Base-by-base conservation (phyloP, 2,888 invertebrate species). In the Phortica okadai region DNA sequence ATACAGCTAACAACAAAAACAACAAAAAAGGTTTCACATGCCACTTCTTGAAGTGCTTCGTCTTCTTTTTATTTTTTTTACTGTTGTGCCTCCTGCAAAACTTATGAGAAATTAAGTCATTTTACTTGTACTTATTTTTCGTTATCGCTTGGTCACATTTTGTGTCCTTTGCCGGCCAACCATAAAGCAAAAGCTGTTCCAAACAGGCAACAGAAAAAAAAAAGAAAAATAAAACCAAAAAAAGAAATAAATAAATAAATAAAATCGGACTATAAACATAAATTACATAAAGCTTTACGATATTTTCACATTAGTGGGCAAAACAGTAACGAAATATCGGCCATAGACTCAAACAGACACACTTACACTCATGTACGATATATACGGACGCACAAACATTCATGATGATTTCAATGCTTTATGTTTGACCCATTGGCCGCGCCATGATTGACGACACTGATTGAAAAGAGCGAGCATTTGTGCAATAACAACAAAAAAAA, bases 401-500 rank as follows among this genome's bases (percentile, higher is more conserved):
- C n/a, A 21, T 21, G 59, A 7, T 59, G 67, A 44, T 54, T 72
- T 72, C 44, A 16, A 54, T 45, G 56, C 56, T 72, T 72, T 72
- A 41, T 72, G 54, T 56, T 72, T 72, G 70, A 72, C 70, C 70
- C 70, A 72, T 56, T 72, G 70, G 54, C 70, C 56, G 33, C 42
- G 41, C 54, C 21, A 72, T 72, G 56, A 72, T 72, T 72, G 70
- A 72, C 70, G 70, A 72, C n/a, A 72, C 33, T 72, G 33, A 7
- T 54, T 44, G 42, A 67, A 44, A 44, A 33, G 33, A 33, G 33
- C 33, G 33, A 33, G 33, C 50, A 14, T 50, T 8, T 62, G 62
- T 62, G 25, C 74, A 77, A 77, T 64, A 67, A 77, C 25, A 69
- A 66, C 66, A 42, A 78, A 74, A 74, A 59, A 67, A 75, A 73